Percentiles rank a stretch among this genome's conserved stretches.
Conservation (phyloP, 1,140 invertebrate genomes). For the Diabrotica virgifera region DNA sequence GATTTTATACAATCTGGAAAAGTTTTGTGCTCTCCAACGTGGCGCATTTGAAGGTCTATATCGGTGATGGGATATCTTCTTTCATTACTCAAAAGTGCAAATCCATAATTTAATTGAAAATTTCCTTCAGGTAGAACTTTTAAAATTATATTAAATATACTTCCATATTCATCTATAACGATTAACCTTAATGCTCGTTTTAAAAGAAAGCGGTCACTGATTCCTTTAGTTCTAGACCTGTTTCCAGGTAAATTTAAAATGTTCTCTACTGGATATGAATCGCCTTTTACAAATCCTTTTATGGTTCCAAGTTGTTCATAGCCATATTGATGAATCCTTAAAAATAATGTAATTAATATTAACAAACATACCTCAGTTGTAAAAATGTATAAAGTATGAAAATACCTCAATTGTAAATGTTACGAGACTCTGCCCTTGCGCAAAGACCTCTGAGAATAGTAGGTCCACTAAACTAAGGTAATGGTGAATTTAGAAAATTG, state of each 20-base stretch:
- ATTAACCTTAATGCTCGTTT: conserved; percentile 32
- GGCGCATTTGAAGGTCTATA: conserved; percentile 36
- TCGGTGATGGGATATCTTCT: conserved; percentile 30
- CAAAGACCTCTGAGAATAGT: too few relatives aligned
- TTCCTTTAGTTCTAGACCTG: conserved; percentile 28
- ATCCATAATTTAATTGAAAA: conserved; percentile 42
- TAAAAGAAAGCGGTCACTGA: conserved; percentile 25
- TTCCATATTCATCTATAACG: conserved; percentile 32
- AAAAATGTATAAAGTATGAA: too few relatives aligned
- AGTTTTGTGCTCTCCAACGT: conserved; percentile 27
- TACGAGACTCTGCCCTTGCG: too few relatives aligned
- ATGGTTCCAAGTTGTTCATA: conserved; percentile 41
- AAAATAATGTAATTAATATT: background rate
- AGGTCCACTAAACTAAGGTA: too few relatives aligned
- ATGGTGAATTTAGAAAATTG: too few relatives aligned
- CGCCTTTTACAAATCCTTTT: conserved; percentile 31
- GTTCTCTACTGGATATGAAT: conserved; percentile 28
- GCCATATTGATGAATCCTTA: conserved; percentile 28
- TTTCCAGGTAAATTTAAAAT: conserved; percentile 35
- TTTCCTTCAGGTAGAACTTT: conserved; percentile 27
- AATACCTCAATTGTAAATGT: too few relatives aligned
- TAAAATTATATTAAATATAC: conserved; percentile 32
- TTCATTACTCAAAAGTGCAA: conserved; percentile 32
- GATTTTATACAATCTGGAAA: conserved; percentile 28
- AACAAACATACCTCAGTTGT: too few relatives aligned